Base-by-base conservation (phyloP, 2,888 invertebrate species). In the Drosophila atripex region DNA sequence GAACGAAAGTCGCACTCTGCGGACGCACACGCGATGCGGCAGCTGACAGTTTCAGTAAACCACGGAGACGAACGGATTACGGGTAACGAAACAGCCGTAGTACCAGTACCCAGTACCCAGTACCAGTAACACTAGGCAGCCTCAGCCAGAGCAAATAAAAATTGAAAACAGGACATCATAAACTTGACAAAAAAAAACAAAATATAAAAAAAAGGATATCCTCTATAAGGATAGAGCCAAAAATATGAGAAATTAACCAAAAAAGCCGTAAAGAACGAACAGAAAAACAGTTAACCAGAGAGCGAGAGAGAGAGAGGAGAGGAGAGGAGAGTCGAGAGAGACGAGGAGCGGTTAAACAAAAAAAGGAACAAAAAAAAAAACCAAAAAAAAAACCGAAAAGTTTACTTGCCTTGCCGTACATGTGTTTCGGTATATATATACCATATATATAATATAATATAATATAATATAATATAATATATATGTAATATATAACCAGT, bases 51-150 rank as follows among this genome's bases (percentile, higher is more conserved):
- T 90, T 90, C 90, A 92, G 90, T 89, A 90, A 92, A 91, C 91
- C 90, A 91, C 91, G 90, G 89, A 90, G 90, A 89, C 90, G 90
- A 90, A 91, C 91, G 92, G 92, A 91, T 91, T 90, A 90, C 91
- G 91, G 91, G 91, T 90, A 89, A 89, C 80, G 65, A 63, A 85
- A 49, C 49, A 55, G 39, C 60, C 45, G 45, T 30, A 79, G 58
- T 60, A 75, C 23, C 35, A 39, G 51, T n/a, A 38, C 59, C 79
- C 63, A 65, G 47, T 43, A 39, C 21, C 66, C 71, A 52, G 30
- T 39, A 41, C 50, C 43, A 75, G 56, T 54, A 69, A 69, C 79
- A 78, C 47, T 49, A 28, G 28, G 28, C 32, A 47, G 21, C 28
- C 16, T 41, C 41, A 47, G 43, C 12, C 45, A 59, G 47, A 50